Evolutionary conservation across 2,113 vertebrate species (phyloP), one percentile per base, ranked within the genome.

Genomic region (Bubo blakistoni): DNA sequence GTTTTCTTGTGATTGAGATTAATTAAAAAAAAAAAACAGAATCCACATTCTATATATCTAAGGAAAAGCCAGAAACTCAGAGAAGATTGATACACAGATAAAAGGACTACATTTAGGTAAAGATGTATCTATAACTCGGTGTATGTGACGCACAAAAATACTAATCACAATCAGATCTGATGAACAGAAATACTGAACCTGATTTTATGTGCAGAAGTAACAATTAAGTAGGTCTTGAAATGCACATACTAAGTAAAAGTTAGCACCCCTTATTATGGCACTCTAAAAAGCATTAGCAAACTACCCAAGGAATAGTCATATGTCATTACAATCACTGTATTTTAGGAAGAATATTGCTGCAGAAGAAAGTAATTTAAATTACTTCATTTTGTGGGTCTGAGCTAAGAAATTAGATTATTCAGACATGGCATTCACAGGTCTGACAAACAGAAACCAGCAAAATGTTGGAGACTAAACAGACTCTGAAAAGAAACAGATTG

Each of bases 391-490:
- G 4, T 81, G 74, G n/a, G 44, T 46, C 11, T 87, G n/a, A 54
- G 55, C 9, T 7, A 70, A 81, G 51, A 84, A 84, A 92, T 59
- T 5, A 47, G 36, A 32, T 71, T 89, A 73, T 92, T 86, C 26
- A 49, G 62, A 88, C 34, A 6, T 7, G 42, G 78, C 46, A 19
- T n/a, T 85, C 42, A 86, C 59, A 83, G 77, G 10, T 57, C 76
- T 78, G 65, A 63, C 73, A 90, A 87, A 97, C 38, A 51, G 82
- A 94, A 89, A 40, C 40, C 84, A 89, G 51, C 79, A 88, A 95
- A 94, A 93, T 91, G 70, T 61, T 95, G 90, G 83, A 96, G 81
- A 74, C 44, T 6, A 93, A 84, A 91, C 46, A 90, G 71, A 90
- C 66, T 88, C 76, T 49, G 55, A 90, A 95, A 74, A 72, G 87